Conservation (phyloP, 1,140 invertebrate genomes). For the Eubasilissa regina region DNA sequence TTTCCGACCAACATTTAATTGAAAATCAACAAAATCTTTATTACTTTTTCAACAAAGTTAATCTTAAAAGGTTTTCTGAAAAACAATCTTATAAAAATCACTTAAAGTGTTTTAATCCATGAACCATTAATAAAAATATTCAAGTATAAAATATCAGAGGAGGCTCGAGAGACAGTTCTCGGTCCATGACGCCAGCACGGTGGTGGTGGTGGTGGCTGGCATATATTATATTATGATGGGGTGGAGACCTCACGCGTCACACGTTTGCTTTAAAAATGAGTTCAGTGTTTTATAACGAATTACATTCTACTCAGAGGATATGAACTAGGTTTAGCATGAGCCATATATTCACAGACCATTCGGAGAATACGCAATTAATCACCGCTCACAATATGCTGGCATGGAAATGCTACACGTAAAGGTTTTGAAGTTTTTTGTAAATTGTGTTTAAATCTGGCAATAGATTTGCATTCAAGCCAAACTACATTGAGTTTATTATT, state of each 20-base stretch:
- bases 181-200: too few relatives aligned
- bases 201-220: too few relatives aligned
- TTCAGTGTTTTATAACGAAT: conserved; percentile 43
- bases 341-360: conserved; percentile 31
- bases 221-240: not conserved
- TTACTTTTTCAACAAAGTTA: not conserved
- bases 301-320: conserved; percentile 36
- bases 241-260: conserved; percentile 33
- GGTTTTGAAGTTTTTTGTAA: not conserved
- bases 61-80: not conserved
- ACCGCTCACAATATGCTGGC: conserved; percentile 18
- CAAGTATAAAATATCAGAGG: conserved; percentile 26
- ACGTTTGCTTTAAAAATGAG: conserved; percentile 41
- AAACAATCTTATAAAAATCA: conserved; percentile 4
- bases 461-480: not conserved
- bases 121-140: conserved; percentile 36
- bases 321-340: conserved; percentile 41
- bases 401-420: conserved; percentile 16
- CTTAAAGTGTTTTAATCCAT: not conserved
- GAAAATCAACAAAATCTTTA: conserved; percentile 4
- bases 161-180: conserved; percentile 11
- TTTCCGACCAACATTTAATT: not conserved
- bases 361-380: conserved; percentile 33
- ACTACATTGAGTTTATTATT: not conserved
- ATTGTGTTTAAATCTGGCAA: conserved; percentile 5